Evolutionary conservation across 2,113 vertebrate species (phyloP), one percentile per base, ranked within the genome.

Genomic region (Eubucco bourcierii): DNA sequence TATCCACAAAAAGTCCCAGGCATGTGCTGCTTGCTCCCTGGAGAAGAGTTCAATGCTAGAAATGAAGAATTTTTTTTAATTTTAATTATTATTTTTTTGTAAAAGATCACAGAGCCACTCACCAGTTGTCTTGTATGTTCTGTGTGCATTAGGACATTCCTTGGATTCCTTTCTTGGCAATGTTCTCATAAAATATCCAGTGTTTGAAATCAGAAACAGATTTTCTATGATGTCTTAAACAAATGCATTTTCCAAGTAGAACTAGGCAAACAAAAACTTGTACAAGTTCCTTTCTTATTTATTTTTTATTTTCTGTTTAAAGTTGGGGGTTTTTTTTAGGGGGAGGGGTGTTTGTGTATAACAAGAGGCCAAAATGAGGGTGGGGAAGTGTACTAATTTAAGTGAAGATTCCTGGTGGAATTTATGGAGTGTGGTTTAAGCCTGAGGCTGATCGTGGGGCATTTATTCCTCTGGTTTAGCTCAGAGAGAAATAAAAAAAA

Each of bases 121-220:
- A 91, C 97, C 97, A 98, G 98, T 98, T 98, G 98, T 97, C 97
- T 97, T 9, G 4, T 94, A 81, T 92, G 88, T 97, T 96, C 90
- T 96, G 83, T 96, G 66, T 47, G 44, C 80, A 76, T 96, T 95
- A 90, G 92, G 94, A 93, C 97, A 98, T 98, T 98, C 98, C 87
- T 97, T 88, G 90, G 93, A 98, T 98, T 97, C 97, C 96, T 97
- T 97, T 96, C 96, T 94, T 97, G 97, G 95, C 95, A 96, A 66
- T 84, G 73, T 95, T 97, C 96, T 94, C 53, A 84, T 96, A 96
- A 95, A 96, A 96, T 95, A 94, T 59, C 94, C 96, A 93, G 12
- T 97, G 96, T 97, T 95, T 95, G 93, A 97, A 98, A 98, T 97
- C 93, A 97, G 97, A 97, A 98, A 95, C 98, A 98, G 97, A 98